phyloP scores from a whole-genome alignment of 1,140 invertebrate genomes.

The Oreohelix idahoensis region DNA sequence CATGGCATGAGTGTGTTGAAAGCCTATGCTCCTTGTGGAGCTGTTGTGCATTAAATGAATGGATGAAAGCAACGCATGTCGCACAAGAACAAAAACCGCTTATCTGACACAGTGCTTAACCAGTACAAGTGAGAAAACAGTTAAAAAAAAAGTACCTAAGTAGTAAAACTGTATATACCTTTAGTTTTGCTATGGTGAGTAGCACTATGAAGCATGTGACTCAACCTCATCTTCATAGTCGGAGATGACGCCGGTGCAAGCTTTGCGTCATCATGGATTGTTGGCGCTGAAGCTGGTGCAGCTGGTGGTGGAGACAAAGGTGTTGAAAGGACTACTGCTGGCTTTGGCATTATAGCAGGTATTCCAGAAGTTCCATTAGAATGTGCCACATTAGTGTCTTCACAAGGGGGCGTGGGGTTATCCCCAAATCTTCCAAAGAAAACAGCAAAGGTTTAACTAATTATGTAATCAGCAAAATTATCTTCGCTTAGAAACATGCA shows the following conservation, averaged over 20 bases:
- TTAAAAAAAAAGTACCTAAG: no score
- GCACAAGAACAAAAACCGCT: no score
- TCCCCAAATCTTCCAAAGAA: background rate
- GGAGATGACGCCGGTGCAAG: background rate
- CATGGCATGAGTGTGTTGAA: no score
- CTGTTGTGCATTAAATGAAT: no score
- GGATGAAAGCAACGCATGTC: no score
- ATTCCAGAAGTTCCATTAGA: background rate
- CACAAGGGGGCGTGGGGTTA: background rate
- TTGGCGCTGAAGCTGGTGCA: background rate
- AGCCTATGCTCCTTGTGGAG: no score
- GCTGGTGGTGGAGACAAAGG: background rate
- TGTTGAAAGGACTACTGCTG: background rate
- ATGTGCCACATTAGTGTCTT: background rate
- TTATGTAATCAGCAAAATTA: background rate
- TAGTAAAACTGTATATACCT: slow-evolving; percentile 26
- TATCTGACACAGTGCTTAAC: no score
- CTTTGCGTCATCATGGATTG: background rate
- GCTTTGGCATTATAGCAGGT: background rate
- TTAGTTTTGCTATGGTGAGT: slow-evolving; percentile 13
- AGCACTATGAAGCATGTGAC: slow-evolving; percentile 16
- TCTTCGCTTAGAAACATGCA: background rate
- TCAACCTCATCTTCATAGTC: background rate
- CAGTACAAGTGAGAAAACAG: no score
- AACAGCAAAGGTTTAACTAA: background rate